Conservation (phyloP, 2,113 vertebrate genomes). For the Nycticryphes semicollaris region DNA sequence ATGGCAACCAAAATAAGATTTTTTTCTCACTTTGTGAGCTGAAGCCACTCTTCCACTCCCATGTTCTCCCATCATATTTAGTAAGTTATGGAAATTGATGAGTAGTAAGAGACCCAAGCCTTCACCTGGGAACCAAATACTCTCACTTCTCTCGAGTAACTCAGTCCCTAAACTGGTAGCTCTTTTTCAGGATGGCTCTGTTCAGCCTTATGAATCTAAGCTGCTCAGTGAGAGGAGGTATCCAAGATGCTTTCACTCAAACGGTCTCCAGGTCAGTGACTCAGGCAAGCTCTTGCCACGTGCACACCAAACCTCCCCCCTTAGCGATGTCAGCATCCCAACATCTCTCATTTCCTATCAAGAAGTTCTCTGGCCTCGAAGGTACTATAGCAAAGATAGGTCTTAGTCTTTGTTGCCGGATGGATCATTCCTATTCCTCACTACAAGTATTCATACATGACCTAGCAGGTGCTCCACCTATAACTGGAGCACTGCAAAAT, state of each 20-base stretch:
- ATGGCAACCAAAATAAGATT: not conserved
- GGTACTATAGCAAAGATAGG: too few species aligned
- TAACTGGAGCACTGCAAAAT: not conserved
- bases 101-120: not conserved
- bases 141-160: not conserved
- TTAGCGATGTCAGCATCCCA: not conserved
- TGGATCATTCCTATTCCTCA: not conserved
- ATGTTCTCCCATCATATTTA: not conserved
- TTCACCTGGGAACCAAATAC: not conserved
- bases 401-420: not conserved
- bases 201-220: not conserved
- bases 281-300: accelerated
- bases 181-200: not conserved
- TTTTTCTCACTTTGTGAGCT: not conserved
- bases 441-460: not conserved
- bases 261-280: accelerated
- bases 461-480: not conserved
- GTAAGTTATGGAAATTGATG: not conserved
- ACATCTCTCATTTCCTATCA: not conserved
- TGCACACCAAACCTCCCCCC: not conserved
- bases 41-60: not conserved
- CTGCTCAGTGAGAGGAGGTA: not conserved
- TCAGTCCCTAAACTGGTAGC: not conserved
- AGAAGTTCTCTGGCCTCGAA: not conserved
- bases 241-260: not conserved